Evolutionary conservation across 1,140 invertebrate species (phyloP).

Genomic region (silkworm (Bombyx mori)): DNA sequence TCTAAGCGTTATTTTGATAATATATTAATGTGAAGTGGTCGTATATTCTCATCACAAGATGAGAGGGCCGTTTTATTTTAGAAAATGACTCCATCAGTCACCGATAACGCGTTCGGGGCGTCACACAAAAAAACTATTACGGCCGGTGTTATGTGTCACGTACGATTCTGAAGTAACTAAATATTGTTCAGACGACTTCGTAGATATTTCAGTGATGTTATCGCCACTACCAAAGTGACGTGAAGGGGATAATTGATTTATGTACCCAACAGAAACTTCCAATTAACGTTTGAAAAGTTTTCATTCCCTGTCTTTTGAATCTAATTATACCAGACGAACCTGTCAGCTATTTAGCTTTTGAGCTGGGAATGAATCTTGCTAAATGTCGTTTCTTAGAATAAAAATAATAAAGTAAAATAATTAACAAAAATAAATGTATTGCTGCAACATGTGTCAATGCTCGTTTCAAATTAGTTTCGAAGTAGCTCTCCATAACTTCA

Average conservation of each 20-base stretch:
- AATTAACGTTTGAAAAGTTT: no score
- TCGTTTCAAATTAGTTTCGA: no score
- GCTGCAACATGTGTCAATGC: no score
- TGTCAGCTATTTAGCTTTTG: no score
- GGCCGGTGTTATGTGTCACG: slow-evolving; percentile 47
- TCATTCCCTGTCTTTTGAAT: no score
- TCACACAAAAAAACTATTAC: slow-evolving; percentile 52
- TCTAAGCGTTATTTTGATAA: slow-evolving; percentile 61
- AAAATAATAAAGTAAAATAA: no score
- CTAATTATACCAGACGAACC: no score
- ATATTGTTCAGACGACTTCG: slow-evolving; percentile 43
- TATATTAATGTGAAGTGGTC: slow-evolving; percentile 61
- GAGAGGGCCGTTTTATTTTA: slow-evolving; percentile 64
- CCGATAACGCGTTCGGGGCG: slow-evolving; percentile 51
- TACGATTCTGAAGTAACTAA: slow-evolving; percentile 52
- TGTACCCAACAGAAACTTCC: neutral
- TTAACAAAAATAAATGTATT: no score
- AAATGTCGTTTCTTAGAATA: no score
- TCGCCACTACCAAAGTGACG: slow-evolving; percentile 25
- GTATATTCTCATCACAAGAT: slow-evolving; percentile 45
- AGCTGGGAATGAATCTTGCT: no score
- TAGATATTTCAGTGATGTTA: slow-evolving; percentile 43
- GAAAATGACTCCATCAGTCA: slow-evolving; percentile 67
- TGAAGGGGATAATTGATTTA: slow-evolving; percentile 24
- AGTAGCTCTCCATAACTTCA: no score